Evolutionary conservation across 2,113 vertebrate species (phyloP).

Genomic region (Hippocampus mohnikei): DNA sequence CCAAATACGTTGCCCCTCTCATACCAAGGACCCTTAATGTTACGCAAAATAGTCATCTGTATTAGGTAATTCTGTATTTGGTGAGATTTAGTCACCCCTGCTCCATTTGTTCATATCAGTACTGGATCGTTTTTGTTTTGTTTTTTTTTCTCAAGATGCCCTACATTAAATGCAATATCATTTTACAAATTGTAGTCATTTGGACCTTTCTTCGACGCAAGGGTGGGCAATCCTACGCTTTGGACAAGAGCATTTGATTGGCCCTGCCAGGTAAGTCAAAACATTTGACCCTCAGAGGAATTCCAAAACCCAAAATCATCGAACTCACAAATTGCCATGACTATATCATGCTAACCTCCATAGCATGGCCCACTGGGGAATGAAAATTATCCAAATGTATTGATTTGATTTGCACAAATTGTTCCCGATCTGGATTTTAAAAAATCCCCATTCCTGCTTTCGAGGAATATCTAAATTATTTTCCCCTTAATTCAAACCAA

Average conservation of each 20-base stretch:
- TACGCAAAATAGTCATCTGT: slow-evolving; percentile 23
- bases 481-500: too few species aligned
- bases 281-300: not conserved
- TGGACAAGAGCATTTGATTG: not conserved
- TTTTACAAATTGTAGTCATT: not conserved
- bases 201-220: slow-evolving; percentile 18
- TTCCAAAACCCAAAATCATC: not conserved
- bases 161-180: too few species aligned
- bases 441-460: not conserved
- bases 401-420: not conserved
- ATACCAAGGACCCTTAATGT: not conserved
- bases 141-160: too few species aligned
- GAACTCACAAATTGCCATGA: not conserved
- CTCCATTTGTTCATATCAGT: not conserved
- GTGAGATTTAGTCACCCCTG: slow-evolving; percentile 1
- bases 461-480: too few species aligned
- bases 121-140: not conserved
- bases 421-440: not conserved
- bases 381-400: not conserved
- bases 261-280: not conserved
- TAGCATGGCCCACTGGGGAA: not conserved
- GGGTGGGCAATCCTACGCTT: too few species aligned
- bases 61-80: not conserved
- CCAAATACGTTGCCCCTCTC: not conserved
- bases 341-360: too few species aligned